Conservation (phyloP, 2,888 invertebrate genomes). For the Spisula solida region DNA sequence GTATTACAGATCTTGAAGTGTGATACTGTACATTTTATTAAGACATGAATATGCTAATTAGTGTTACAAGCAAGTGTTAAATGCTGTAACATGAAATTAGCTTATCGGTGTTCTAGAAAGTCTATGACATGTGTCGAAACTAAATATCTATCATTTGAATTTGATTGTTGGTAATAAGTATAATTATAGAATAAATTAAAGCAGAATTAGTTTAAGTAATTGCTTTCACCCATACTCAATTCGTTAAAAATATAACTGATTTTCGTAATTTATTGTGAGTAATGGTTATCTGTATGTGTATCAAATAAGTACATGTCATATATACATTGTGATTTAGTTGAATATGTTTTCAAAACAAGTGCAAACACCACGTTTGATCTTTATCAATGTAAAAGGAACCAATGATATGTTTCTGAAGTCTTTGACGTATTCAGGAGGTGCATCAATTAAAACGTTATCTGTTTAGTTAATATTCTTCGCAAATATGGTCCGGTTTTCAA, state of each 20-base stretch:
- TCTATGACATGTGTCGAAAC: not conserved
- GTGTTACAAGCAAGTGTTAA: not conserved
- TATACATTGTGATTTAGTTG: no score
- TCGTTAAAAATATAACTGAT: no score
- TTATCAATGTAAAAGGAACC: not conserved
- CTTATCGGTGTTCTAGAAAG: not conserved
- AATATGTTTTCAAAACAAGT: not conserved
- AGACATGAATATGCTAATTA: not conserved
- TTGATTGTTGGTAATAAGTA: no score
- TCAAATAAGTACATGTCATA: no score
- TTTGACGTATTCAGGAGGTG: conserved; percentile 33
- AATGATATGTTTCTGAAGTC: not conserved
- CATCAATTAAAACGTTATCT: conserved; percentile 49
- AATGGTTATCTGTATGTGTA: no score
- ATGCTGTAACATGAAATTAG: no score
- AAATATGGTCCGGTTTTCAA: conserved; percentile 6
- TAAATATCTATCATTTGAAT: no score
- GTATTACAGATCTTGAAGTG: not conserved
- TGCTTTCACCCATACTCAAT: no score
- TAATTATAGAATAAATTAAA: no score
- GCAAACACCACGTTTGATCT: not conserved
- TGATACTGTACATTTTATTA: not conserved
- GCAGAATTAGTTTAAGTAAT: no score
- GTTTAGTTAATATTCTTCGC: conserved; percentile 23
- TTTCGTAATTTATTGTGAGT: no score